Evolutionary conservation across 2,888 invertebrate genomes (phyloP), one percentile per base, ranked within the genome.

Genomic region (Aphrophora alni): DNA sequence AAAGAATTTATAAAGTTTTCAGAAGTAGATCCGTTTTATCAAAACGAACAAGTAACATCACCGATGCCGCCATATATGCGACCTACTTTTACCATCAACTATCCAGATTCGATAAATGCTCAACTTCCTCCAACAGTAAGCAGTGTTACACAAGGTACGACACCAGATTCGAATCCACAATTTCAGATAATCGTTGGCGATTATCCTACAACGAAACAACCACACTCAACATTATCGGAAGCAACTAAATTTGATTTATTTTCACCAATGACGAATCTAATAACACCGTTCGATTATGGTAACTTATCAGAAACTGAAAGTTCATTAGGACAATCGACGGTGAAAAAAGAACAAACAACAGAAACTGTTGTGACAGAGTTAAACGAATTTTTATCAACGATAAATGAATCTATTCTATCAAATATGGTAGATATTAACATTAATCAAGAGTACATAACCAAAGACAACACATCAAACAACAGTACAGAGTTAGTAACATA

Each of bases 1-100:
- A 81, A 83, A 25, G 77, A 82, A 87, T 88, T 88, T 84, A 86
- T 88, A 71, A 87, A 87, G 74, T 91, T 89, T 84, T 90, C 90
- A 0, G 90, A 90, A 83, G 88, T 89, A 26, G 90, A 90, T 88
- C 90, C 90, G 5, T 85, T 90, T 51, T 90, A 89, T 82, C 85
- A 84, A 80, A 83, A 82, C 27, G 76, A 83, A 4, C 71, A 69
- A 68, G 71, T 81, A 33, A 78, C 83, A 78, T 81, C 82, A n/a
- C 80, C 77, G 74, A 78, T 75, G 26, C 33, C 44, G n/a, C 83
- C 0, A 83, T 80, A 14, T 25, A 81, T 0, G 89, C 88, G 83
- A 89, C 89, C 0, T 87, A 89, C 38, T 86, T 88, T 26, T 86
- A 87, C 14, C 85, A 85, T 77, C 86, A 87, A 28, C 79, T 70